Conservation (phyloP, 1,140 invertebrate genomes). For the Philotrypesis tridentata region DNA sequence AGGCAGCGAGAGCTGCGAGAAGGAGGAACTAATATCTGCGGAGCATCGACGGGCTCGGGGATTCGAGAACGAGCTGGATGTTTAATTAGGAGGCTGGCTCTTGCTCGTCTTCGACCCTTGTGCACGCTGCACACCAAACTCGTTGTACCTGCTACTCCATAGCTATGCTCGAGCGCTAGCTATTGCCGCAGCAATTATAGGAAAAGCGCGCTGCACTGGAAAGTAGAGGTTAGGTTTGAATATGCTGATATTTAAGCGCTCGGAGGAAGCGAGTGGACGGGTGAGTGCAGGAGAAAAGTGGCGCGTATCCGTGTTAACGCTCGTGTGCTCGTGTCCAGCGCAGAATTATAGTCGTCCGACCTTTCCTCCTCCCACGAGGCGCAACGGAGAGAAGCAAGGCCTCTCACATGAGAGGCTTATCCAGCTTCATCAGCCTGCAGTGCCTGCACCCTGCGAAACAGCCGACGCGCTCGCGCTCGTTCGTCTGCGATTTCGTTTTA, state of each 20-base stretch:
- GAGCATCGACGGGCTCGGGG: slow-evolving; percentile 70
- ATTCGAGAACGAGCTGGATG: slow-evolving; percentile 69
- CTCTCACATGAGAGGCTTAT: slow-evolving; percentile 61
- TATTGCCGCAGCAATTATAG: background rate
- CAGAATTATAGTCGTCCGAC: slow-evolving; percentile 50
- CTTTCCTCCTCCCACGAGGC: background rate
- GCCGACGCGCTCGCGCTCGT: slow-evolving; percentile 51
- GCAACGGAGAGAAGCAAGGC: slow-evolving; percentile 47
- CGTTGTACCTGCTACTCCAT: no score
- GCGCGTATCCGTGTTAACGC: slow-evolving; percentile 27
- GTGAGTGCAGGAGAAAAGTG: slow-evolving; percentile 26
- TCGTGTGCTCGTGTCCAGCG: slow-evolving; percentile 23
- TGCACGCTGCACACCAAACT: background rate
- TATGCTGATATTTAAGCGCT: no score
- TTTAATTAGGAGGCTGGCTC: slow-evolving; percentile 71
- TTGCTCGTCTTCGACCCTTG: slow-evolving; percentile 45
- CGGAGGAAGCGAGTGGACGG: no score
- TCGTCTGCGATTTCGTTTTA: slow-evolving; percentile 69
- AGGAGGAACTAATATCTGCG: slow-evolving; percentile 69
- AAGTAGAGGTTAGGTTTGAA: no score
- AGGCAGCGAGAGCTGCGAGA: no score
- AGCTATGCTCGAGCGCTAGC: no score
- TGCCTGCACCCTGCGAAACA: slow-evolving; percentile 32
- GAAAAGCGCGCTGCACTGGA: no score
- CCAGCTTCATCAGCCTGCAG: slow-evolving; percentile 63